A percentile compares a stretch with the other conserved stretches of the same genome.
Conservation (phyloP, 2,797 vertebrate genomes). For the Hoplostethus mediterraneus region DNA sequence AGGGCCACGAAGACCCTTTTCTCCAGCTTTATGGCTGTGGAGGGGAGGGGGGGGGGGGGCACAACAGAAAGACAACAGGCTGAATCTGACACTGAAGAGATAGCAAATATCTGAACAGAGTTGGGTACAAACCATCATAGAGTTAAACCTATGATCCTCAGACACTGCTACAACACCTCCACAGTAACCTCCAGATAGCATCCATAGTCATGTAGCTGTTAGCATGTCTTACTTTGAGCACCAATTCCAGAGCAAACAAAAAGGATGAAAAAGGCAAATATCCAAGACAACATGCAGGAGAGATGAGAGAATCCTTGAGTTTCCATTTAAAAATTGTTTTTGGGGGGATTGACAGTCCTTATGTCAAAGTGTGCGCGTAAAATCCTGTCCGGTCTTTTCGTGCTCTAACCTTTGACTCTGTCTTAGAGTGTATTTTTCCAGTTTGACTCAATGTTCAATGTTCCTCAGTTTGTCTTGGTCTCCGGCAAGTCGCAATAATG, state of each 20-base stretch:
- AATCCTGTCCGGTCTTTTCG: not conserved
- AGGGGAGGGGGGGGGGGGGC: not conserved
- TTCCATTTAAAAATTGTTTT: conserved; percentile 47
- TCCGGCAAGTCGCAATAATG: conserved; percentile 2
- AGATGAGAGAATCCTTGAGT: not conserved
- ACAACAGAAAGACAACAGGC: conserved; percentile 2
- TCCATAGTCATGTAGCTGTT: not conserved
- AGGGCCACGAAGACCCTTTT: conserved; percentile 69
- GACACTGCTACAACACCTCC: too few relatives aligned
- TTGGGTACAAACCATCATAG: too few relatives aligned
- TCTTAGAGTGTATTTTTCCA: not conserved
- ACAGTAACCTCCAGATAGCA: too few relatives aligned
- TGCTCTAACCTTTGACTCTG: not conserved
- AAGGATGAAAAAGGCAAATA: conserved; percentile 34
- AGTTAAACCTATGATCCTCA: too few relatives aligned
- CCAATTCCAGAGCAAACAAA: conserved; percentile 22
- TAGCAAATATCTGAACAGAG: not conserved
- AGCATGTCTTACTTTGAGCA: conserved; percentile 58
- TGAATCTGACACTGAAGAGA: not conserved
- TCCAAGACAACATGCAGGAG: conserved; percentile 32
- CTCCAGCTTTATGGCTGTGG: conserved; percentile 47
- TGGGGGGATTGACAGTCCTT: not conserved
- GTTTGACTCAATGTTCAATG: not conserved
- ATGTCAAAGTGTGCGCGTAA: not conserved
- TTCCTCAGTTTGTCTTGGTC: conserved; percentile 27